These are phyloP conservation scores for Drosophila hydei DNA, from an alignment of 1,140 invertebrate species.

Conservation along the genomic window DNA sequence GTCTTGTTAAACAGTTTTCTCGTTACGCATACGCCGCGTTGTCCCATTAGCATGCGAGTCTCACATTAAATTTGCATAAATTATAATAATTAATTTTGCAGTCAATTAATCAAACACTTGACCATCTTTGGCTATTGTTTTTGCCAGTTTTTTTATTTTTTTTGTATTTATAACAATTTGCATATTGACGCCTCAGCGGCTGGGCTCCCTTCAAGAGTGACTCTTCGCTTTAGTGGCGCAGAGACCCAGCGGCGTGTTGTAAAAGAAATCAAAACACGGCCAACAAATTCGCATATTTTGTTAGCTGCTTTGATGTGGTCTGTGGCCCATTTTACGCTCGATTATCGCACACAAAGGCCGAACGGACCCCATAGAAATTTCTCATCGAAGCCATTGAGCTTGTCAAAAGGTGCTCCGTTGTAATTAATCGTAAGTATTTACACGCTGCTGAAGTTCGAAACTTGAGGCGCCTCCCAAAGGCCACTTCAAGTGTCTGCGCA, in stretches of 20 bases:
- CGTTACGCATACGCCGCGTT: conserved; percentile 63
- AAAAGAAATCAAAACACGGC: conserved; percentile 49
- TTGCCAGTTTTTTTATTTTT: background rate
- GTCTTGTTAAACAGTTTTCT: background rate
- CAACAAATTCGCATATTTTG: conserved; percentile 62
- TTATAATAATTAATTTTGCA: conserved; percentile 64
- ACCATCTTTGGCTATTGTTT: conserved; percentile 8
- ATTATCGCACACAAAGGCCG: conserved; percentile 59
- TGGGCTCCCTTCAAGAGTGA: conserved; percentile 37
- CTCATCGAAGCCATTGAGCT: conserved; percentile 54
- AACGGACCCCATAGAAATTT: conserved; percentile 56
- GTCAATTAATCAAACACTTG: conserved; percentile 74
- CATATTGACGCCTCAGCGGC: conserved; percentile 62
- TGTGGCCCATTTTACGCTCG: conserved; percentile 72
- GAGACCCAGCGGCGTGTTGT: conserved; percentile 52
- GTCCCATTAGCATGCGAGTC: conserved; percentile 36
- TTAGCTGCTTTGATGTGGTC: conserved; percentile 44
- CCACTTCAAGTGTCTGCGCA: conserved; percentile 15
- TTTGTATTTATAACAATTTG: conserved; percentile 48
- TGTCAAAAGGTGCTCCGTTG: conserved; percentile 48
- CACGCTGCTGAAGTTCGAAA: conserved; percentile 42
- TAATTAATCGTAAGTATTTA: conserved; percentile 79
- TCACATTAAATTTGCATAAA: conserved; percentile 45
- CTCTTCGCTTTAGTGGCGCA: conserved; percentile 43
- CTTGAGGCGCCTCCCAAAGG: conserved; percentile 38